These are phyloP conservation scores for Ctenosaura bakeri DNA, from an alignment of 2,797 vertebrate genomes.

Conservation along the genomic window DNA sequence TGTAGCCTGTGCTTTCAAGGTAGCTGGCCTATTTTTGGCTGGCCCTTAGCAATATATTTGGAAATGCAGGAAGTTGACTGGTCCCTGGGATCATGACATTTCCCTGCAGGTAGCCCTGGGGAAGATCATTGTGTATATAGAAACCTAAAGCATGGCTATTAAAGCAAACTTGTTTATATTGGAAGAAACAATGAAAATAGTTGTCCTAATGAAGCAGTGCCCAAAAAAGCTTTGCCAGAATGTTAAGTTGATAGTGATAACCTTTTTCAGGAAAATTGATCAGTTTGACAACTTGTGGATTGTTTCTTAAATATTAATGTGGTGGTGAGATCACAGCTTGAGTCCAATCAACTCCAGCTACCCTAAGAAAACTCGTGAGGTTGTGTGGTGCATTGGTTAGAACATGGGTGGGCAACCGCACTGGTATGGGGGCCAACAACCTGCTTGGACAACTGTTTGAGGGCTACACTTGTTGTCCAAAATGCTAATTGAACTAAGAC, in stretches of 20 bases:
- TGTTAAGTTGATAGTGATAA: background rate
- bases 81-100: conserved; percentile 27
- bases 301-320: background rate
- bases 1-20: background rate
- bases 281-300: background rate
- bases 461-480: too few relatives aligned
- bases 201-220: background rate
- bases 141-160: conserved; percentile 38
- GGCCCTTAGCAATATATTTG: conserved; percentile 9
- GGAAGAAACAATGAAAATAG: conserved; percentile 9
- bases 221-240: background rate
- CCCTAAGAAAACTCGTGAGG: too few relatives aligned
- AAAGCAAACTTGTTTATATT: conserved; percentile 32
- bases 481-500: too few relatives aligned
- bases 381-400: too few relatives aligned
- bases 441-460: too few relatives aligned
- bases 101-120: conserved; percentile 26
- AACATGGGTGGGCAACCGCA: too few relatives aligned
- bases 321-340: background rate
- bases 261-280: background rate
- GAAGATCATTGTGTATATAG: background rate
- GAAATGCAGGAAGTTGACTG: conserved; percentile 28
- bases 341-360: background rate
- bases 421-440: too few relatives aligned
- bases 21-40: conserved; percentile 10